These are phyloP conservation scores for Plodia interpunctella DNA, from an alignment of 1,140 invertebrate genomes.

Conservation along the genomic window DNA sequence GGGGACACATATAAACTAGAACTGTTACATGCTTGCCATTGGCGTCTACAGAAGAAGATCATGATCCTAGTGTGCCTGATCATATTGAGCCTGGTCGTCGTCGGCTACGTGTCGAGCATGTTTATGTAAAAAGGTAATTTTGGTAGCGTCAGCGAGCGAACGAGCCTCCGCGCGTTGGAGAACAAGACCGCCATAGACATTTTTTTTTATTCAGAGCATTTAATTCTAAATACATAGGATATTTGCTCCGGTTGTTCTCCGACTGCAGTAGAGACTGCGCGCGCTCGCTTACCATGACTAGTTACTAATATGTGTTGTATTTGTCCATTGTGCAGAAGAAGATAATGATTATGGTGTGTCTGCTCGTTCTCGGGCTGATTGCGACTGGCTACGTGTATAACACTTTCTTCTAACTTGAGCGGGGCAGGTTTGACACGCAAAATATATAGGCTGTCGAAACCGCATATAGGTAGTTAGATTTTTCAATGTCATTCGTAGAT, in stretches of 20 bases:
- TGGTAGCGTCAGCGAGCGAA: slow-evolving; percentile 30
- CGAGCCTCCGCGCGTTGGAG: slow-evolving; percentile 13
- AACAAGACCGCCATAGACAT: not conserved
- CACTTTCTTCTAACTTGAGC: slow-evolving; percentile 66
- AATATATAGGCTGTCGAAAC: slow-evolving; percentile 43
- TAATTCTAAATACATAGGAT: no score
- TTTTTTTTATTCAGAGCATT: not conserved
- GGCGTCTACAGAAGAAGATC: slow-evolving; percentile 95
- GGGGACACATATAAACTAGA: slow-evolving; percentile 56
- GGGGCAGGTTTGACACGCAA: slow-evolving; percentile 66
- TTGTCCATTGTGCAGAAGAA: slow-evolving; percentile 92
- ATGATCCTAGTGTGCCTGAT: slow-evolving; percentile 98
- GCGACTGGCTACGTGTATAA: slow-evolving; percentile 83
- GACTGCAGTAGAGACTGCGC: slow-evolving; percentile 23
- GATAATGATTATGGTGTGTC: slow-evolving; percentile 96
- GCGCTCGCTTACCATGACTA: slow-evolving; percentile 42
- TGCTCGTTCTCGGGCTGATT: slow-evolving; percentile 87
- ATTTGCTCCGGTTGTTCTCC: slow-evolving; percentile 1
- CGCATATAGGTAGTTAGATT: slow-evolving; percentile 54
- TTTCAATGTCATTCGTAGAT: slow-evolving; percentile 40
- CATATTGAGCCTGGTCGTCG: slow-evolving; percentile 91
- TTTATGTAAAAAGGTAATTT: slow-evolving; percentile 71
- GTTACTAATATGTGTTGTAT: slow-evolving; percentile 72
- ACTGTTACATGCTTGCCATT: slow-evolving; percentile 68
- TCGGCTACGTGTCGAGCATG: slow-evolving; percentile 78